These are phyloP conservation scores for Ptiloglossa arizonensis DNA, from an alignment of 1,140 invertebrate genomes.

Conservation along the genomic window DNA sequence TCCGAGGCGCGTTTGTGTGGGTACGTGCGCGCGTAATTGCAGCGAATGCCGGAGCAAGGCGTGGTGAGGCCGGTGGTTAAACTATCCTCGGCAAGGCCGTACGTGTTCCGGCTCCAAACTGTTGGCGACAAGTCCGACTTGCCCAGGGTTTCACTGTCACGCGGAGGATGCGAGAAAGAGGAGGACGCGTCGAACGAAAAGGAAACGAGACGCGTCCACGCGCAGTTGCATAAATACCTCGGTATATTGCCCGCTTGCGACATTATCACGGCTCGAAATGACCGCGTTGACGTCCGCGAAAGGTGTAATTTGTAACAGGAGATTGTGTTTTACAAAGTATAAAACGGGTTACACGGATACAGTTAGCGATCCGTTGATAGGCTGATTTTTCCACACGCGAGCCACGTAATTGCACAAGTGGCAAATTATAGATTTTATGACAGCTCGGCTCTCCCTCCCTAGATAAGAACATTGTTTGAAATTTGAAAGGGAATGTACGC, in stretches of 20 bases:
- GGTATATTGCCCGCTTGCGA: not conserved
- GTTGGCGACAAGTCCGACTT: not conserved
- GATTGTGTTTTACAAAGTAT: constrained; percentile 10
- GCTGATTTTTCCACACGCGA: constrained; percentile 4
- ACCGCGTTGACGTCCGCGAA: constrained; percentile 13
- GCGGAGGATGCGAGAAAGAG: not conserved
- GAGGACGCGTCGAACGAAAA: not conserved
- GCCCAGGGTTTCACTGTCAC: not conserved
- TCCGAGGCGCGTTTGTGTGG: not conserved
- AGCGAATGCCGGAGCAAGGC: constrained; percentile 67
- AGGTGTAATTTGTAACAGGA: constrained; percentile 28
- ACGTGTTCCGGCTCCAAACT: constrained; percentile 64
- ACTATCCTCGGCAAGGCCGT: constrained; percentile 70
- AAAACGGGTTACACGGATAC: constrained; percentile 26
- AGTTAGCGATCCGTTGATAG: constrained; percentile 28
- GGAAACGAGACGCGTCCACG: not conserved
- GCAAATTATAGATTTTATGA: constrained; percentile 35
- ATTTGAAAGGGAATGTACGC: constrained; percentile 17
- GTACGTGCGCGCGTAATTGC: constrained; percentile 19
- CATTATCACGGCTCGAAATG: constrained; percentile 3
- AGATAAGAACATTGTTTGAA: not conserved
- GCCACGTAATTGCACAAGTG: constrained; percentile 23
- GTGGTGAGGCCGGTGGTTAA: constrained; percentile 63
- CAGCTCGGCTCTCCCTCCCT: not conserved
- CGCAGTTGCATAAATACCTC: not conserved